These are phyloP conservation scores for Urosaurus nigricauda DNA, from an alignment of 2,797 vertebrate species.

Conservation along the genomic window DNA sequence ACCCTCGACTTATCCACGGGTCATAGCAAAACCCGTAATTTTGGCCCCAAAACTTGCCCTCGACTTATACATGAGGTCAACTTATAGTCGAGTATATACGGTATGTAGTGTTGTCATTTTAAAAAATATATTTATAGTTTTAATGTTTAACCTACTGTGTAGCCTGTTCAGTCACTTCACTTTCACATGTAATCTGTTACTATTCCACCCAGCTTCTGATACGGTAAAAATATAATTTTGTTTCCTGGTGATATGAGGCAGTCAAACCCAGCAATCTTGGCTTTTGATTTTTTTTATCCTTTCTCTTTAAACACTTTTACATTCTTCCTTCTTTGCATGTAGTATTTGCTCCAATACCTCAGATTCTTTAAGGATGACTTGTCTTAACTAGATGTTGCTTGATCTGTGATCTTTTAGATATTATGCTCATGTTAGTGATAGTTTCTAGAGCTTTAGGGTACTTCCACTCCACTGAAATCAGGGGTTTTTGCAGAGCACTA, in stretches of 20 bases:
- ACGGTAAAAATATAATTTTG: not conserved
- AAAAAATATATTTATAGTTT: too few species aligned
- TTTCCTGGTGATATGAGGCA: not conserved
- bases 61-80: too few species aligned
- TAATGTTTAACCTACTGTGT: not conserved
- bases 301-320: not conserved
- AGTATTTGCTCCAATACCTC: not conserved
- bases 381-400: not conserved
- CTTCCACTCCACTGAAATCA: conserved; percentile 5
- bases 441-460: conserved; percentile 9
- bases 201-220: not conserved
- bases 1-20: too few species aligned
- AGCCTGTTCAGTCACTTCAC: not conserved
- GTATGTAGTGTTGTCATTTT: too few species aligned
- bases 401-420: not conserved
- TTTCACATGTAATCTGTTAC: not conserved
- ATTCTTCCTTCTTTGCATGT: not conserved
- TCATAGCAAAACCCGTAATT: too few species aligned
- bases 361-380: not conserved
- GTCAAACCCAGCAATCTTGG: too few species aligned
- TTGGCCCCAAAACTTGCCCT: too few species aligned
- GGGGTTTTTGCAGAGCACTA: not conserved
- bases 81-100: too few species aligned
- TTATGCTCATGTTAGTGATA: not conserved
- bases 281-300: not conserved